Evolutionary conservation across 2,888 invertebrate genomes (phyloP), one percentile per base, ranked within the genome.

Genomic region (Lasius fuliginosus): DNA sequence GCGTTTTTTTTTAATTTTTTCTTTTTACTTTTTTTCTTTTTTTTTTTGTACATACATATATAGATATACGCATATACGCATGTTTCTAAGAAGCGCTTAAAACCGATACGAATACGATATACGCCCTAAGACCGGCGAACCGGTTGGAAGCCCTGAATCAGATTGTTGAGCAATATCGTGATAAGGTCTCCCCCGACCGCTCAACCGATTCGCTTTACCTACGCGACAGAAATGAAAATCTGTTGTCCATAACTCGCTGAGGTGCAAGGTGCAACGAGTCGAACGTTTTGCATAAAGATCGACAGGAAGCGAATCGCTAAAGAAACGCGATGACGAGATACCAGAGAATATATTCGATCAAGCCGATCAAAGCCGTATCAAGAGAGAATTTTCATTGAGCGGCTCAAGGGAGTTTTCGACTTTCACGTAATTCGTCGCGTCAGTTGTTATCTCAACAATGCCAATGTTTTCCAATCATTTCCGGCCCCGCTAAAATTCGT

Each of bases 21-120:
- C 23, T 58, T 36, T 18, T 62, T 42, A 18, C n/a, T 68, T 73
- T 11, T 2, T 11, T 49, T 56, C n/a, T 12, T 9, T n/a, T 18
- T 12, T 6, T 53, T 15, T n/a, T 18, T 49, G 18, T 23, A 23
- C 27, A 42, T 62, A 60, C 58, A 71, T 68, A 65, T 46, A 64
- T 68, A 75, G 65, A 42, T 12, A 15, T 23, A 30, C n/a, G 30
- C 1, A 58, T 12, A 49, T 46, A 12, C 15, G 3, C 4, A 6
- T 53, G n/a, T 53, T 8, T 53, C 8, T 53, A 53, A 1, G 53
- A 30, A 53, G 6, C 12, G 4, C 3, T 27, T 58, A 58, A 60
- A 86, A 89, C 86, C 85, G 84, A 87, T 86, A 75, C 83, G 49
- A 62, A 77, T 36, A 58, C 23, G 23, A 23, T 23, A 23, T 23